Conservation (phyloP, 2,113 vertebrate genomes). For the Strix uralensis region DNA sequence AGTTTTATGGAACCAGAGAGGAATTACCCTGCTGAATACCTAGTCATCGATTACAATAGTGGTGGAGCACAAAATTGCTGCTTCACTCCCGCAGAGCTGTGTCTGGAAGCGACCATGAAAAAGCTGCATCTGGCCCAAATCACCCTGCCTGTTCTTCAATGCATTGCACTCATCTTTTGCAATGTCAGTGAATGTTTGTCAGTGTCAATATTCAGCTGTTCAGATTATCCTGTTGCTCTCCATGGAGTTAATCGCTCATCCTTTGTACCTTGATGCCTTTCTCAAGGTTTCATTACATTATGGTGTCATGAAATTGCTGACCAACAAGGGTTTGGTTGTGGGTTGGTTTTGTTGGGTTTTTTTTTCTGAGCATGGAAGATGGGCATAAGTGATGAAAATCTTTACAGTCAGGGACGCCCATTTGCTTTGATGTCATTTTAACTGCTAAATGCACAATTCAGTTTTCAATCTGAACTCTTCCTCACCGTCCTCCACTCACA, state of each 20-base stretch:
- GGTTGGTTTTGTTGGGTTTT: neutral
- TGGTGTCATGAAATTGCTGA: neutral
- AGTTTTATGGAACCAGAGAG: neutral
- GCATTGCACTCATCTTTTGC: neutral
- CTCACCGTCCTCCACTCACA: neutral
- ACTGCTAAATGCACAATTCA: neutral
- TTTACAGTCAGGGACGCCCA: neutral
- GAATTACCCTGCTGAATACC: neutral
- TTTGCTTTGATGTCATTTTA: neutral
- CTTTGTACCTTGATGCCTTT: neutral
- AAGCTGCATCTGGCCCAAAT: neutral
- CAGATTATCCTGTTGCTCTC: neutral
- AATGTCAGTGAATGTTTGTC: neutral
- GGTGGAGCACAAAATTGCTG: neutral
- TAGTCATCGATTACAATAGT: neutral
- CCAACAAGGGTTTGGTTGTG: neutral
- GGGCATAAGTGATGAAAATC: neutral
- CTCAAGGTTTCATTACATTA: neutral
- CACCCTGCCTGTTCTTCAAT: neutral
- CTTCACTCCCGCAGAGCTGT: neutral
- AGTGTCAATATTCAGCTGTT: neutral
- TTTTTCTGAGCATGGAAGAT: neutral
- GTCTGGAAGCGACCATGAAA: neutral
- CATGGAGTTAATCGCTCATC: neutral
- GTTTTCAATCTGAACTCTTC: neutral